A percentile compares a stretch with the other conserved stretches of the same genome.
These are phyloP conservation scores for Acrocephalus arundinaceus DNA, from an alignment of 2,113 vertebrate species.

Conservation along the genomic window DNA sequence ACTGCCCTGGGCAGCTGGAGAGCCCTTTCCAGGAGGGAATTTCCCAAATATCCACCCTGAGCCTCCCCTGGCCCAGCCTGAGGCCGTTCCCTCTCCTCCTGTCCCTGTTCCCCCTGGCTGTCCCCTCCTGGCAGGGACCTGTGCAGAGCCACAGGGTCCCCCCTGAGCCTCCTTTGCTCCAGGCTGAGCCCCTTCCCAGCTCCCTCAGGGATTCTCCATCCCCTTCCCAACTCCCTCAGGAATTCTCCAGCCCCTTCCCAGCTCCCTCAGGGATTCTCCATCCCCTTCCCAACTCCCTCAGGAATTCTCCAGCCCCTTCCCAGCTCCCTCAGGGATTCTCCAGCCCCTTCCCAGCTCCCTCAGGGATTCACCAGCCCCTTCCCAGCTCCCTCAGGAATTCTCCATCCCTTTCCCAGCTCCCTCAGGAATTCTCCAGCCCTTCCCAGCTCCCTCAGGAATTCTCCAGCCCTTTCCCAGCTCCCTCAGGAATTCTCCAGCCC, in stretches of 20 bases:
- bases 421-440: too few species aligned
- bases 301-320: background rate
- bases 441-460: too few species aligned
- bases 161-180: background rate
- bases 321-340: background rate
- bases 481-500: accelerated
- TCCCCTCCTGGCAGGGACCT: background rate
- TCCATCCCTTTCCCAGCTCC: background rate
- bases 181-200: background rate
- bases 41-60: background rate
- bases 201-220: background rate
- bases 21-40: background rate
- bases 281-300: background rate
- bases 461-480: background rate
- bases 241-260: too few species aligned
- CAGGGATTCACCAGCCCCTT: background rate
- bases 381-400: background rate
- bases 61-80: background rate
- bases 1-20: background rate
- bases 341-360: background rate
- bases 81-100: background rate
- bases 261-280: too few species aligned
- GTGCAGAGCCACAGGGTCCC: background rate
- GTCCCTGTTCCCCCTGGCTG: background rate
- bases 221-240: background rate